Base-by-base conservation (phyloP, 1,140 invertebrate species). In the Solenopsis invicta region DNA sequence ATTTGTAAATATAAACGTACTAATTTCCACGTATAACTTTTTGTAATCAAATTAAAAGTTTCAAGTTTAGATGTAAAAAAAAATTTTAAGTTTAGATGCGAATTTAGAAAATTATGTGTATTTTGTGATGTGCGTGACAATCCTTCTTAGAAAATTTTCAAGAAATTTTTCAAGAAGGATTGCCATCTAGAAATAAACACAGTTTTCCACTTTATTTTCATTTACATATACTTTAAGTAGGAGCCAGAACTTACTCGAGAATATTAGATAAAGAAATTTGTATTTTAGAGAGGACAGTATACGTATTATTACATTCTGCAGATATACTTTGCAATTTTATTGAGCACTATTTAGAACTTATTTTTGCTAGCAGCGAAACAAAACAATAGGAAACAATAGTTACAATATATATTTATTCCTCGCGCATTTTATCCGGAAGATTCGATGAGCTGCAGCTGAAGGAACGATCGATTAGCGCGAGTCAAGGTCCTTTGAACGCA, bases 401-500 rank as follows among this genome's bases (percentile, higher is more conserved):
- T 72, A 61, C 24, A 29, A 59, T 45, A 59, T 29, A 37, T 74
- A 13, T 6, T 45, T 37, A 72, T 74, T 75, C 29, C 21, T 74
- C n/a, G 37, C 54, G 8, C 52, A 37, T 72, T 56, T 50, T 24
- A 50, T 48, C 21, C 13, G 29, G 13, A 61, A 75, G 24, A 37
- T 84, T 13, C 24, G 41, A 82, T 16, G 21, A 54, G 18, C 10
- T 72, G 64, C 50, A 71, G 37, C 50, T 37, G 41, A 82, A 45
- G 66, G 52, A 59, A 48, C 18, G 41, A 48, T 82, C 18, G 41
- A 67, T 67, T 13, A 37, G 29, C 21, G 12, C 2, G 48, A 67
- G n/a, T 67, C 61, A 64, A 52, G 48, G 13, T 50, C n/a, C 69
- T 74, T 48, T 18, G 66, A 80, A 62, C 21, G 76, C 61, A 37